Percentiles rank a stretch among this genome's conserved stretches.
Evolutionary conservation across 2,888 invertebrate species (phyloP).

Genomic region (Bibio marci): DNA sequence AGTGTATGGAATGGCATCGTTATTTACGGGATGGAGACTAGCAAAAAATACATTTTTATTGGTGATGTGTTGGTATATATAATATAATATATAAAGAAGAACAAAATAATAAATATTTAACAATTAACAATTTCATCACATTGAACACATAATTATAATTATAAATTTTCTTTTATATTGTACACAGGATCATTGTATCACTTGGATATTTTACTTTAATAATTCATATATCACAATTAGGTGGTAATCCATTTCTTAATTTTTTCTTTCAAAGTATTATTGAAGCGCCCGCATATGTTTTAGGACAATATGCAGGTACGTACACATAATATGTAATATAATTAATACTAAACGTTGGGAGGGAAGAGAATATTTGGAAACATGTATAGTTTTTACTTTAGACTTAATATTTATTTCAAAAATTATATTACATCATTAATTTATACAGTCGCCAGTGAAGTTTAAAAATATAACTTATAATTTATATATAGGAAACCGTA

Average conservation of each 20-base stretch:
- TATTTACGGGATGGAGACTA: slow-evolving; percentile 38
- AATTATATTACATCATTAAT: too few relatives aligned
- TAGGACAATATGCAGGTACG: slow-evolving; percentile 33
- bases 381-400: too few relatives aligned
- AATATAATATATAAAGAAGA: background rate
- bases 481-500: slow-evolving; percentile 27
- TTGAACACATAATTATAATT: too few relatives aligned
- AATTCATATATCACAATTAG: slow-evolving; percentile 35
- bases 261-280: slow-evolving; percentile 43
- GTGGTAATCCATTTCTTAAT: slow-evolving; percentile 46
- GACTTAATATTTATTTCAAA: too few relatives aligned
- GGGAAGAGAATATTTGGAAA: too few relatives aligned
- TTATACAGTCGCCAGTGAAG: too few relatives aligned
- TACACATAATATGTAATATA: background rate
- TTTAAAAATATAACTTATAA: too few relatives aligned
- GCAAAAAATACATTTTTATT: slow-evolving; percentile 36
- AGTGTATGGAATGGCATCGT: slow-evolving; percentile 34
- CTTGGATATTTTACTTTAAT: slow-evolving; percentile 34
- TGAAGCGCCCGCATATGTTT: slow-evolving; percentile 43
- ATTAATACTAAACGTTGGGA: too few relatives aligned
- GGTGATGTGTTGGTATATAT: slow-evolving; percentile 35
- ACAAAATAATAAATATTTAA: too few relatives aligned
- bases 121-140: too few relatives aligned
- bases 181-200: slow-evolving; percentile 35
- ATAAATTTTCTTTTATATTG: too few relatives aligned